Percentiles rank a stretch among this genome's conserved stretches.
Evolutionary conservation across 2,888 invertebrate genomes (phyloP).

Genomic region (Zaprionus bogoriensis): DNA sequence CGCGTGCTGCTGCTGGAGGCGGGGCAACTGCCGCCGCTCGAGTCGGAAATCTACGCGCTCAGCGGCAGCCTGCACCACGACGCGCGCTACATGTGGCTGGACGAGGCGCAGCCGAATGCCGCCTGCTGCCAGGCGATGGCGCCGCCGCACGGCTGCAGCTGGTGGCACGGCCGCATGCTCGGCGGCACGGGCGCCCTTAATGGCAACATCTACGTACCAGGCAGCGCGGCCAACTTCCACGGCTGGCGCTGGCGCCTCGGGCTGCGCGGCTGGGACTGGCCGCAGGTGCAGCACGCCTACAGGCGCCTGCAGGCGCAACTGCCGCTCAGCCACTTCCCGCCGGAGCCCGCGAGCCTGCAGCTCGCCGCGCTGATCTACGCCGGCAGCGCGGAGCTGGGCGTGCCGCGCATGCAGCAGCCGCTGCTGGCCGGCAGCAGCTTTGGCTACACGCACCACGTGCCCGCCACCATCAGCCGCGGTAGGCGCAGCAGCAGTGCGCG

Average conservation of each 20-base stretch:
- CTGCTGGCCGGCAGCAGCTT: constrained; percentile 82
- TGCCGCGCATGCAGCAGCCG: constrained; percentile 86
- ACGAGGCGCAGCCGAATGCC: constrained; percentile 64
- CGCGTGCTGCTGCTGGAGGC: constrained; percentile 90
- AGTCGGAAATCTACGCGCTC: constrained; percentile 76
- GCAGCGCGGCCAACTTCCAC: constrained; percentile 84
- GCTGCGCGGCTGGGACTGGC: constrained; percentile 85
- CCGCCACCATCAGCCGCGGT: constrained; percentile 85
- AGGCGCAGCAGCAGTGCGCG: constrained; percentile 85
- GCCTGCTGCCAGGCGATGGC: constrained; percentile 71
- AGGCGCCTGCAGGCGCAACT: constrained; percentile 84
- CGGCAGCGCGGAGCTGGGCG: constrained; percentile 87
- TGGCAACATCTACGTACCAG: constrained; percentile 86
- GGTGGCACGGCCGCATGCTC: constrained; percentile 87
- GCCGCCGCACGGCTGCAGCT: constrained; percentile 75
- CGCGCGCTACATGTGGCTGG: constrained; percentile 70
- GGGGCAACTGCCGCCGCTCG: constrained; percentile 86
- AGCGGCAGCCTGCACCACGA: constrained; percentile 62
- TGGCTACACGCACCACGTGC: constrained; percentile 85
- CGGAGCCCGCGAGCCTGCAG: constrained; percentile 63
- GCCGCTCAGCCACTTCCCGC: constrained; percentile 79
- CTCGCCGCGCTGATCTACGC: constrained; percentile 83
- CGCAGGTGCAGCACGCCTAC: constrained; percentile 83
- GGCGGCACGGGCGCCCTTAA: constrained; percentile 86
- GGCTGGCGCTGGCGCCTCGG: constrained; percentile 84